A percentile compares a stretch with the other conserved stretches of the same genome.
These are phyloP conservation scores for Arenaria interpres DNA, from an alignment of 2,113 vertebrate species.

Conservation along the genomic window DNA sequence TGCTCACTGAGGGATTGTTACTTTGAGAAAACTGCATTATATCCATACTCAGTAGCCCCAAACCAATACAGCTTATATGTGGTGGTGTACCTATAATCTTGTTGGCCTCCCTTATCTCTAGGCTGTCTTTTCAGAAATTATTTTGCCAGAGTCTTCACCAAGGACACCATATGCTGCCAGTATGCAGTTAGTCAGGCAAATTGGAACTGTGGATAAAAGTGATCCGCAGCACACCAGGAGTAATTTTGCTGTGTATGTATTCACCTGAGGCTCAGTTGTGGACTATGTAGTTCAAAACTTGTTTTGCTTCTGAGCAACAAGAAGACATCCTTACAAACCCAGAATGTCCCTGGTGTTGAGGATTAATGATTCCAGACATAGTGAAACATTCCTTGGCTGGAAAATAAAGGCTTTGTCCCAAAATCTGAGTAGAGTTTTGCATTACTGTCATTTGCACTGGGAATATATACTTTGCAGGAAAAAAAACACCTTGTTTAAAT, in stretches of 20 bases:
- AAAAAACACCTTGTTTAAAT: background rate
- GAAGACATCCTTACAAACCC: background rate
- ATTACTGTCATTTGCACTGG: background rate
- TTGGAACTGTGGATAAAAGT: background rate
- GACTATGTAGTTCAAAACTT: background rate
- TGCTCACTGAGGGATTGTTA: background rate
- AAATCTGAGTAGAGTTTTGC: background rate
- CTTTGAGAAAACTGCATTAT: background rate
- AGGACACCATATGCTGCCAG: background rate
- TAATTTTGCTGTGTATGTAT: background rate
- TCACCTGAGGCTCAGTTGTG: background rate
- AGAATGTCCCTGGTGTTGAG: background rate
- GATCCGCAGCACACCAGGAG: background rate
- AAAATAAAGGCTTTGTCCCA: background rate
- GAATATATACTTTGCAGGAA: background rate
- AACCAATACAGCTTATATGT: background rate
- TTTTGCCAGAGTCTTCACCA: background rate
- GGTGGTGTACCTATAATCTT: background rate
- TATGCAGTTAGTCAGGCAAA: background rate
- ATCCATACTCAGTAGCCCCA: background rate
- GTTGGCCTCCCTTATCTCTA: background rate
- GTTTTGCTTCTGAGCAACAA: background rate
- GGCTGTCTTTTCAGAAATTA: background rate
- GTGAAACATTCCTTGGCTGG: background rate
- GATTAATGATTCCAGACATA: background rate